Evolutionary conservation across 2,113 vertebrate genomes (phyloP), one percentile per base, ranked within the genome.

Genomic region (Phodopus roborovskii): DNA sequence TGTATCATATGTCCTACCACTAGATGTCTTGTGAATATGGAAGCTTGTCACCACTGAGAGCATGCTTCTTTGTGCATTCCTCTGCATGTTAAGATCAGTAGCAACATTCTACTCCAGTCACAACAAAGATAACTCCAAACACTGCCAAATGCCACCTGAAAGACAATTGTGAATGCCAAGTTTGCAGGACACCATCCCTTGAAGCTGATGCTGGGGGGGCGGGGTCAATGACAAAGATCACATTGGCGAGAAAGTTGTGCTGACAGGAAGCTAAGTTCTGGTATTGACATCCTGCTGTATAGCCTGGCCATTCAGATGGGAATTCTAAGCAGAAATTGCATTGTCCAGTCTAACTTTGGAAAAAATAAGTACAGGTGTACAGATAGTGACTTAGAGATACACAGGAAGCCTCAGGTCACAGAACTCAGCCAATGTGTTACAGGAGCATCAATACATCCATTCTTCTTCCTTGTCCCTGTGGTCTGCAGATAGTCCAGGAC

Each of bases 261-360:
- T 26, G 2, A 26, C 53, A 85, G 53, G 9, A 74, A 5, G 62
- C 19, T 79, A 28, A 20, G 3, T 60, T 48, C 30, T 20, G 30
- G 7, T 87, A 5, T n/a, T n/a, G 66, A n/a, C 26, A 24, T 74
- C 70, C 11, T 62, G 89, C 30, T 79, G 30, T 75, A n/a, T 33
- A 30, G 11, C 15, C 70, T 74, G 60, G 58, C 2, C n/a, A 90
- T 92, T 68, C 58, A 71, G 84, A 36, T 77, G 22, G 39, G 11
- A 74, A 90, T 87, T 94, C 88, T 64, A 97, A 91, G 58, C 33
- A 89, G 24, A 92, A 84, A 79, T 48, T 48, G 26, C 56, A 94
- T n/a, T 7, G 39, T 48, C 19, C 26, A 74, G 33, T 68, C 30
- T 60, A 42, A 75, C 86, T 83, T 78, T 26, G n/a, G 78, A 70